These are phyloP conservation scores for Trypoxylon attenuatum DNA, from an alignment of 2,888 invertebrate genomes.

Conservation along the genomic window DNA sequence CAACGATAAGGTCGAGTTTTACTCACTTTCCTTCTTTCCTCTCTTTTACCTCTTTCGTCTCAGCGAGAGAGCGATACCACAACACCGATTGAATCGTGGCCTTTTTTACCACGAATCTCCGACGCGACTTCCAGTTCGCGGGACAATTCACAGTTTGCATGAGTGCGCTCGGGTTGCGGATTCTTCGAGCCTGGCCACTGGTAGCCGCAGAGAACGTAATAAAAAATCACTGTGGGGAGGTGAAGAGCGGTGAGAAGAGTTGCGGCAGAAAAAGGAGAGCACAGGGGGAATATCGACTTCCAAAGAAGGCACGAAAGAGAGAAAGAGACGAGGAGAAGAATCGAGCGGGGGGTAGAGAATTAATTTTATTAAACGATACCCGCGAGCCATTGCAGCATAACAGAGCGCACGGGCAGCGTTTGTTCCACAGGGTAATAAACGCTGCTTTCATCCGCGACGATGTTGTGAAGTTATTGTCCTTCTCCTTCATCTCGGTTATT, in stretches of 20 bases:
- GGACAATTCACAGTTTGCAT: no score
- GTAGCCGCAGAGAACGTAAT: neutral
- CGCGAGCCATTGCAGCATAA: conserved; percentile 38
- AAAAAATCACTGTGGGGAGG: neutral
- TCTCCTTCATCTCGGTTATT: neutral
- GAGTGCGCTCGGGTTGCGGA: neutral
- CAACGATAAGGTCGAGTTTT: conserved; percentile 32
- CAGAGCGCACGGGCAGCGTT: conserved; percentile 39
- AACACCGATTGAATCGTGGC: no score
- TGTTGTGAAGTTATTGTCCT: conserved; percentile 56
- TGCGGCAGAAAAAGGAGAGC: conserved; percentile 6
- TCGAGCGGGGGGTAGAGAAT: conserved; percentile 25
- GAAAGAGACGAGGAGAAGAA: conserved; percentile 3
- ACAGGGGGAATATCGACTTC: conserved; percentile 4
- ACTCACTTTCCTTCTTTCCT: conserved; percentile 1
- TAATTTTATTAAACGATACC: conserved; percentile 56
- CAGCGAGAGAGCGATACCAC: neutral
- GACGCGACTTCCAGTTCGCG: no score
- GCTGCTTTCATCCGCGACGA: conserved; percentile 56
- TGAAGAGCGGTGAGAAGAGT: neutral
- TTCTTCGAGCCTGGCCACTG: neutral
- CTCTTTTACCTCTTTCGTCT: neutral
- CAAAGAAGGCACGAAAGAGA: conserved; percentile 6
- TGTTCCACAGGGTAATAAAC: conserved; percentile 57
- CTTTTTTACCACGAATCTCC: no score